Conservation (phyloP, 2,113 vertebrate species). For the Lophotis ruficrista region DNA sequence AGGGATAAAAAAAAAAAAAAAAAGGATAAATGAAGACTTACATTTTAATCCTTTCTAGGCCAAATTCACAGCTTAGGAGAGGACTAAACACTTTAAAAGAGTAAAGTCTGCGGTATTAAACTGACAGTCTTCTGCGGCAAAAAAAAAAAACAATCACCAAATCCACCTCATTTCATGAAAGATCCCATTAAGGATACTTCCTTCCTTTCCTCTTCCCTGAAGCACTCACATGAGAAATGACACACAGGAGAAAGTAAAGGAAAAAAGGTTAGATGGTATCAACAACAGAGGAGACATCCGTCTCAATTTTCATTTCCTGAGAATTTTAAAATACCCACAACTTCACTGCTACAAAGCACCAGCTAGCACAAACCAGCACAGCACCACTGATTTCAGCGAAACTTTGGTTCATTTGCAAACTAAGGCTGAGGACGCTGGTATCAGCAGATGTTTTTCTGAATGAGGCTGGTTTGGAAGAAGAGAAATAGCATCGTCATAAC, state of each 20-base stretch:
- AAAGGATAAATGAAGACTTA: background rate
- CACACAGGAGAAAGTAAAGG: background rate
- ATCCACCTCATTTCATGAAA: background rate
- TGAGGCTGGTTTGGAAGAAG: background rate
- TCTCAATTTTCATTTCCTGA: background rate
- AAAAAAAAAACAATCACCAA: background rate
- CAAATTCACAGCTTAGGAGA: background rate
- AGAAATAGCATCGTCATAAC: accelerated
- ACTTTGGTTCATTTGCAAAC: background rate
- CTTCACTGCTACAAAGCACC: background rate
- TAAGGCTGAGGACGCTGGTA: accelerated
- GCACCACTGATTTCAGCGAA: accelerated
- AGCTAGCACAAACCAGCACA: background rate
- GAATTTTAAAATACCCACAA: background rate
- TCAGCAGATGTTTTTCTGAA: background rate
- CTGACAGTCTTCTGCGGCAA: background rate
- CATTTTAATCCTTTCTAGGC: background rate
- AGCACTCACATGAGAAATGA: background rate
- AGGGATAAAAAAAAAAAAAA: background rate
- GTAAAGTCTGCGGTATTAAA: background rate
- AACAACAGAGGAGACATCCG: background rate
- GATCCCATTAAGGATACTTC: background rate
- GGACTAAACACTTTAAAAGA: background rate
- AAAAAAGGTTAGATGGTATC: background rate
- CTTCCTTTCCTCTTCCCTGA: slow-evolving; percentile 17